Evolutionary conservation across 1,140 invertebrate genomes (phyloP), one percentile per base, ranked within the genome.

Genomic region (Adelges cooleyi): DNA sequence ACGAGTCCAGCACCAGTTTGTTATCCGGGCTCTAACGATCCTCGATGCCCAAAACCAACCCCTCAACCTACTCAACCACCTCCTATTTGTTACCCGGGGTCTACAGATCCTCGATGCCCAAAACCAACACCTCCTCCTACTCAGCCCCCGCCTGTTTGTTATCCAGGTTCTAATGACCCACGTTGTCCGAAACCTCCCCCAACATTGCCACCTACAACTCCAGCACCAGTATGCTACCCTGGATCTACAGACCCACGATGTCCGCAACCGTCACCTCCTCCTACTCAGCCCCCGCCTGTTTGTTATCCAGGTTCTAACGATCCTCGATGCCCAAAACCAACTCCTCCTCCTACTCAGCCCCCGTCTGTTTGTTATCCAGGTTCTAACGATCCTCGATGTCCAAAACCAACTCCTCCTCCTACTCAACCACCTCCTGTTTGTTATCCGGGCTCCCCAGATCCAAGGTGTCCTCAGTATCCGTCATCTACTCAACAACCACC

Each of bases 161-260:
- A 65, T 66, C 74, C 74, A 22, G 75, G 75, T 6, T 73, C 69
- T 6, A 68, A n/a, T 18, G 74, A 76, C 38, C 73, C 77, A 5
- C 68, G 75, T 25, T 76, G 75, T 67, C 76, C 76, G 2, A 49
- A 50, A 17, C 68, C 69, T n/a, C n/a, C n/a, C n/a, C 44, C 66
- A 23, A 65, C 53, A 3, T 66, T 65, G 29, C 66, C 66, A 22
- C 51, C 69, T 0, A 72, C 74, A 11, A 50, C 70, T 20, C 10
- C 52, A 46, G 9, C 69, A 62, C 50, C 52, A 20, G n/a, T 48
- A 3, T 66, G 76, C 49, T 69, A 69, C 23, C 70, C 70, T 17
- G 71, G 71, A 46, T 70, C 70, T 17, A 66, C 42, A 17, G 71
- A 73, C 40, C 68, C 67, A 29, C 42, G 69, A 22, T 70, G 69